Base-by-base conservation (phyloP, 1,140 invertebrate species). In the Euwallacea fornicatus region DNA sequence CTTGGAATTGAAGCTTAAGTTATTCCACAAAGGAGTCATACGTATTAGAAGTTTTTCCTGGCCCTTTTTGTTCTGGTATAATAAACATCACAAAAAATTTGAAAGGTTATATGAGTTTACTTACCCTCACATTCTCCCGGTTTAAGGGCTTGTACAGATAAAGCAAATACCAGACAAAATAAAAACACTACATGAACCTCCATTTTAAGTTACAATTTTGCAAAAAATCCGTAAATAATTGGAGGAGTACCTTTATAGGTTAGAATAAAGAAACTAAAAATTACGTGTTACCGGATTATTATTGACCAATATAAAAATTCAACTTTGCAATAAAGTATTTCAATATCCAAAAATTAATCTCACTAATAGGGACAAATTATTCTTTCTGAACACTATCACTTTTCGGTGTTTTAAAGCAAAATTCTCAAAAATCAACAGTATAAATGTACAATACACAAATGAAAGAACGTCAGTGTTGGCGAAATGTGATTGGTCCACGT, bases 91-190 rank as follows among this genome's bases (percentile, higher is more conserved):
- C 21, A 33, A 33, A 4, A 33, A 33, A 33, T 33, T 33, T 33
- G 21, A 33, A 33, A 33, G 21, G 21, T 33, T 33, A 33, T 33
- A 33, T 33, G 21, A 33, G 21, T 33, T 33, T 64, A 56, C 64
- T 80, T 83, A 86, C 85, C 85, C 87, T 92, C 90, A 78, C 91
- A 92, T 65, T 92, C 90, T 71, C 89, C 90, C 81, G 89, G 87
- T 83, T 85, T 90, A 9, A 91, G 80, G 66, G 84, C 83, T 47
- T 74, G 74, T 9, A 77, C 76, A 63, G 75, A 71, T 46, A 76
- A 59, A 21, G 78, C 66, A 15, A 50, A 69, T 9, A 58, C 60
- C 11, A 78, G 64, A 41, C 77, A 58, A 11, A 74, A 42, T n/a
- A 77, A 46, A 56, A 80, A 43, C 62, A 73, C 58, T 21, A 69